A percentile compares a stretch with the other conserved stretches of the same genome.
Evolutionary conservation across 2,797 vertebrate genomes (phyloP).

Genomic region (Mus caroli): DNA sequence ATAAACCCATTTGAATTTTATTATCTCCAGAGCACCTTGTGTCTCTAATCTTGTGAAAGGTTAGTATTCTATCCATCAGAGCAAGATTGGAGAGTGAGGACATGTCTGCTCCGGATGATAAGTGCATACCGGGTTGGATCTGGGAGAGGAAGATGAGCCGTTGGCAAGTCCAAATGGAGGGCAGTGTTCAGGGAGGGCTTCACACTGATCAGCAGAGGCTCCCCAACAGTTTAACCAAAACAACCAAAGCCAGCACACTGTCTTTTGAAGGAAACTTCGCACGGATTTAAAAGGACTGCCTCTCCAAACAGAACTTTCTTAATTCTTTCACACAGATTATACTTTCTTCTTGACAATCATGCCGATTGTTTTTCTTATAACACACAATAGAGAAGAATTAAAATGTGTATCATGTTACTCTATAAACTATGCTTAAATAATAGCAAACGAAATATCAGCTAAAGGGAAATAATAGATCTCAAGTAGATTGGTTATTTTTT

Average conservation of each 20-base stretch:
- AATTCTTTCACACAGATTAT: slow-evolving; percentile 57
- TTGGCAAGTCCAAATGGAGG: slow-evolving; percentile 71
- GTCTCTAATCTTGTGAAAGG: slow-evolving; percentile 91
- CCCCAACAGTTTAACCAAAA: slow-evolving; percentile 46
- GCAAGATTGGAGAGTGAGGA: slow-evolving; percentile 87
- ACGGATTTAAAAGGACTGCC: slow-evolving; percentile 68
- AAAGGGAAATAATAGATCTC: not conserved
- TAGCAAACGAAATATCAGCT: not conserved
- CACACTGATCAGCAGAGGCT: not conserved
- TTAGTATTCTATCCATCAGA: slow-evolving; percentile 90
- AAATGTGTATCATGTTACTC: not conserved
- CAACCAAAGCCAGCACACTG: slow-evolving; percentile 60
- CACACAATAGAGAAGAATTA: slow-evolving; percentile 19
- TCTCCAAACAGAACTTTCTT: slow-evolving; percentile 49
- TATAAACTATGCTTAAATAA: slow-evolving; percentile 1
- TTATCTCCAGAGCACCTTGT: slow-evolving; percentile 89
- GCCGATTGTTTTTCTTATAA: not conserved
- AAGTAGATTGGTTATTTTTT: not conserved
- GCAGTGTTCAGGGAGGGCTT: slow-evolving; percentile 2
- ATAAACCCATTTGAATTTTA: slow-evolving; percentile 94
- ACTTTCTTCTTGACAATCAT: slow-evolving; percentile 54
- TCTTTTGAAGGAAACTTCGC: slow-evolving; percentile 8
- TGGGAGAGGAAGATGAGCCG: slow-evolving; percentile 85
- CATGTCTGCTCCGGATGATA: slow-evolving; percentile 87
- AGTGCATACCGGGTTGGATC: slow-evolving; percentile 83